phyloP scores from a whole-genome alignment of 2,888 invertebrate genomes.

The Ormyrus rosae region DNA sequence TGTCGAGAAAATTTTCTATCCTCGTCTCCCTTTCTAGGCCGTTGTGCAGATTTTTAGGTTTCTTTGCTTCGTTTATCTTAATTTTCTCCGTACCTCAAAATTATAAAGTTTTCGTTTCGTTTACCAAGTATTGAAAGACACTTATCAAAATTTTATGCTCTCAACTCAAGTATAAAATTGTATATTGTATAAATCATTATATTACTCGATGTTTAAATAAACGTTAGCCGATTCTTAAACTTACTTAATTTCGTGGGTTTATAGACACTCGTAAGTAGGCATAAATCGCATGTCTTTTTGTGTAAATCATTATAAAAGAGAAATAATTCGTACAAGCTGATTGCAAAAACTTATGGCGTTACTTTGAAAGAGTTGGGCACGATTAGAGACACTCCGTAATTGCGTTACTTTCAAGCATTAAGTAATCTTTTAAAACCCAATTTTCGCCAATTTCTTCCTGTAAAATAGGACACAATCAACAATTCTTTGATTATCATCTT shows the following conservation, averaged over 20 bases:
- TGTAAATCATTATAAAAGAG: background rate
- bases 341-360: background rate
- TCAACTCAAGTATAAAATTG: no score
- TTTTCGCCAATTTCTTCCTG: no score
- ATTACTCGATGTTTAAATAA: no score
- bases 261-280: no score
- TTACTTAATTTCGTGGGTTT: no score
- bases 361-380: background rate
- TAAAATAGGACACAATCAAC: no score
- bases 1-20: slow-evolving; percentile 23
- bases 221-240: no score
- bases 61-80: slow-evolving; percentile 25
- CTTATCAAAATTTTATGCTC: background rate
- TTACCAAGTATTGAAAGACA: slow-evolving; percentile 20
- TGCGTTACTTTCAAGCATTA: slow-evolving; percentile 9
- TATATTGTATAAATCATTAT: no score
- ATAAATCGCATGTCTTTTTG: no score
- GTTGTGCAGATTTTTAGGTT: slow-evolving; percentile 40
- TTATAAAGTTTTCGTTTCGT: background rate
- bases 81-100: background rate
- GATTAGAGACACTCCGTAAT: background rate
- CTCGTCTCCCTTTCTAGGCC: slow-evolving; percentile 54
- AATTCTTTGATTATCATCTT: slow-evolving; percentile 35
- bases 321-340: background rate
- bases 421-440: no score